phyloP scores from a whole-genome alignment of 2,113 vertebrate species.

The Perca fluviatilis region DNA sequence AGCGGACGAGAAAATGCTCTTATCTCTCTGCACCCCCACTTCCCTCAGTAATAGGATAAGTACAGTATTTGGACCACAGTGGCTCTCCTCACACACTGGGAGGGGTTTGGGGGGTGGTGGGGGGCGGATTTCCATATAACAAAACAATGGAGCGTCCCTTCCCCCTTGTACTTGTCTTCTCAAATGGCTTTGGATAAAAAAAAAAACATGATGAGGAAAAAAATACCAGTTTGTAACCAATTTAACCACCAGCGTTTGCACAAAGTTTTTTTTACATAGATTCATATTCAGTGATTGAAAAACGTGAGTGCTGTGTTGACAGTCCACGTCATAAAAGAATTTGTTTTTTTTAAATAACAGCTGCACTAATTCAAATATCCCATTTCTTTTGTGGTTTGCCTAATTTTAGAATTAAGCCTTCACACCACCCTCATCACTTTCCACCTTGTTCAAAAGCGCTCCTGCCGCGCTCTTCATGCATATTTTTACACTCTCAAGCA shows the following conservation, averaged over 20 bases:
- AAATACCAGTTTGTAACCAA: background rate
- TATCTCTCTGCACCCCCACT: slow-evolving; percentile 74
- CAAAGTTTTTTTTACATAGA: slow-evolving; percentile 25
- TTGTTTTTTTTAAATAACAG: slow-evolving; percentile 28
- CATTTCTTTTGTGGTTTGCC: slow-evolving; percentile 63
- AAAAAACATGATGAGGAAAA: slow-evolving; percentile 31
- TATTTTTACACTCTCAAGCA: slow-evolving; percentile 71
- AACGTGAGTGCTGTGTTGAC: background rate
- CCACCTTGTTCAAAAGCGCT: slow-evolving; percentile 75
- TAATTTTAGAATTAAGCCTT: slow-evolving; percentile 77
- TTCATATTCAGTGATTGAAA: background rate
- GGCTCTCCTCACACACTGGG: slow-evolving; percentile 71
- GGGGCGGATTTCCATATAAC: slow-evolving; percentile 73
- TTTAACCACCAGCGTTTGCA: slow-evolving; percentile 13
- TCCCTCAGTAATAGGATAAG: slow-evolving; percentile 85
- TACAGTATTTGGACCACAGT: slow-evolving; percentile 85
- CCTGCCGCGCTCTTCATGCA: slow-evolving; percentile 62
- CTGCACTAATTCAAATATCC: slow-evolving; percentile 27
- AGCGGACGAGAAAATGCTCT: slow-evolving; percentile 79
- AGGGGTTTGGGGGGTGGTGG: slow-evolving; percentile 37
- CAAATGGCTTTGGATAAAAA: slow-evolving; percentile 58
- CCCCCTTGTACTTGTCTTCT: slow-evolving; percentile 73
- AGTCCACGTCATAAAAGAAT: background rate
- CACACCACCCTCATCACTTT: slow-evolving; percentile 74
- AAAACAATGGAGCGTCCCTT: slow-evolving; percentile 78